Percentiles rank a stretch among this genome's conserved stretches.
Evolutionary conservation across 2,797 vertebrate genomes (phyloP).

Genomic region (Buphagus erythrorhynchus): DNA sequence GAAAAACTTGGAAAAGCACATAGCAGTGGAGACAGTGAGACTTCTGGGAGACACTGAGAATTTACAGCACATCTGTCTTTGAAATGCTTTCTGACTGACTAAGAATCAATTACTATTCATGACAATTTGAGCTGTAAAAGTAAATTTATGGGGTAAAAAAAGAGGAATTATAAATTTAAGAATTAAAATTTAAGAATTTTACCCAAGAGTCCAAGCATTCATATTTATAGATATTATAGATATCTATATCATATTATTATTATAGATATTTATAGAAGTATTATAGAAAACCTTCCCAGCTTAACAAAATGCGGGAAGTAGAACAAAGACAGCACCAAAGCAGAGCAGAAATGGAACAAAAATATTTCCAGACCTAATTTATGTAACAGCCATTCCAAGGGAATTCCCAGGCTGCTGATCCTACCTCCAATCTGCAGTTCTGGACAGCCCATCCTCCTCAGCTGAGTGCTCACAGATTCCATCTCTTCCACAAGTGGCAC

Average conservation of each 20-base stretch:
- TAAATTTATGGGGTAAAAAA: not conserved
- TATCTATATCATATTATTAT: not conserved
- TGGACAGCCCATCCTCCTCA: conserved; percentile 93
- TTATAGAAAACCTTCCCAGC: not conserved
- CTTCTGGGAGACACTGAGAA: not conserved
- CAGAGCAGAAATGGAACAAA: not conserved
- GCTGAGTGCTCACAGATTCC: conserved; percentile 90
- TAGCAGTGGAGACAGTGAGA: not conserved
- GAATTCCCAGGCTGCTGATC: not conserved
- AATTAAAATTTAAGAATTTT: not conserved
- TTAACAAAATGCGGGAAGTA: not conserved
- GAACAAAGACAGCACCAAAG: not conserved
- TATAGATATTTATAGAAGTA: not conserved
- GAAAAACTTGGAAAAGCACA: too few species aligned
- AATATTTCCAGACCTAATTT: rapidly evolving
- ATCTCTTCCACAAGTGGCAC: conserved; percentile 92
- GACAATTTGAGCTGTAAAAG: not conserved
- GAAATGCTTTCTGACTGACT: not conserved
- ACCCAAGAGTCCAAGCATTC: too few species aligned
- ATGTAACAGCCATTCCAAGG: rapidly evolving
- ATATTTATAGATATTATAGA: rapidly evolving
- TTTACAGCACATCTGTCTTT: not conserved
- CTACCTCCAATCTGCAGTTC: conserved; percentile 96
- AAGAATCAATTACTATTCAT: not conserved
- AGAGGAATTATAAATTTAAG: too few species aligned